phyloP scores from a whole-genome alignment of 1,140 invertebrate species.

The Habropoda laboriosa region DNA sequence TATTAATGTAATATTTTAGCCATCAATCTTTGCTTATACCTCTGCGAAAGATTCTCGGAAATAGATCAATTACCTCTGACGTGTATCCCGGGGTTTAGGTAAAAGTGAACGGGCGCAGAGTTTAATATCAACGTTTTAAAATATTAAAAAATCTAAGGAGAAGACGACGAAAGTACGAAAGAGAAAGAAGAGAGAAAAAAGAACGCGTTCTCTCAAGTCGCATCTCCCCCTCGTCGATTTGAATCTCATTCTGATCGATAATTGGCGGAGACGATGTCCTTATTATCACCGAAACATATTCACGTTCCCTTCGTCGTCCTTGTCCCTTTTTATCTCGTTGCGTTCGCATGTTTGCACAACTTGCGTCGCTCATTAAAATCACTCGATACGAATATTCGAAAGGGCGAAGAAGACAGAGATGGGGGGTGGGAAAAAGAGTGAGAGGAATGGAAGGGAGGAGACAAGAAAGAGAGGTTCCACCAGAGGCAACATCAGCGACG shows the following conservation, averaged over 20 bases:
- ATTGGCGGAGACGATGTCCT: conserved; percentile 27
- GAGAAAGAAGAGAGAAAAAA: not conserved
- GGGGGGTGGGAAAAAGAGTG: not conserved
- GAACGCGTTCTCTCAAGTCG: not conserved
- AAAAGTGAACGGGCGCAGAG: no score
- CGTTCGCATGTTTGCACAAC: conserved; percentile 56
- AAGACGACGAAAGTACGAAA: not conserved
- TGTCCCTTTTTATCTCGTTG: not conserved
- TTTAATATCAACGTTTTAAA: not conserved
- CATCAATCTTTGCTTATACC: not conserved
- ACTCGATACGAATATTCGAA: conserved; percentile 63
- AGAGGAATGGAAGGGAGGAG: not conserved
- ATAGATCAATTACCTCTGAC: not conserved
- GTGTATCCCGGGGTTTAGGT: not conserved
- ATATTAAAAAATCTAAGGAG: not conserved
- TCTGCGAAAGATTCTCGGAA: not conserved
- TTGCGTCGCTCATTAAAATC: conserved; percentile 77
- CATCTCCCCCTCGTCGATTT: not conserved
- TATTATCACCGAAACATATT: conserved; percentile 26
- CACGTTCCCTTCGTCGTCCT: no score
- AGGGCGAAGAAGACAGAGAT: not conserved
- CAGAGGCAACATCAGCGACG: conserved; percentile 49
- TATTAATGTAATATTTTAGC: not conserved
- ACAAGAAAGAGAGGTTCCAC: not conserved
- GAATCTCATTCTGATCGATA: conserved; percentile 22